Percentiles rank a stretch among this genome's conserved stretches.
Conservation (phyloP, 2,888 invertebrate species). For the Catonia carolina region DNA sequence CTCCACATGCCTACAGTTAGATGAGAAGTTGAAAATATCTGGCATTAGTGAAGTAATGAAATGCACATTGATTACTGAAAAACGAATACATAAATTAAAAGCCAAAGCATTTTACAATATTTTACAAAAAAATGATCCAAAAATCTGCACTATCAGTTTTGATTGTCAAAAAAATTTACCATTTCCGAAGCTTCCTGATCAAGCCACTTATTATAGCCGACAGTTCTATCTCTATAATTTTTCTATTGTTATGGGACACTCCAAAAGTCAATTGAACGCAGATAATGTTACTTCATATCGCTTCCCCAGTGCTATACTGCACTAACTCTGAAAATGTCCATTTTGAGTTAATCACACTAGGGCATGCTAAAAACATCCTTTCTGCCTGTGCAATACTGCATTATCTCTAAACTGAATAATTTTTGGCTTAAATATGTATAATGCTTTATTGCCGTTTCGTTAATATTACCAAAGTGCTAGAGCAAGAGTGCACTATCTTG, state of each 20-base stretch:
- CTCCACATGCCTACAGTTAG: constrained; percentile 15
- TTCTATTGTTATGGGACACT: constrained; percentile 37
- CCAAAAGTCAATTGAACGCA: constrained; percentile 32
- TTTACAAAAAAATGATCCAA: too few species aligned
- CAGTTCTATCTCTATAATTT: constrained; percentile 40
- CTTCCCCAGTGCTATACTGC: too few species aligned
- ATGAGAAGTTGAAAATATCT: constrained; percentile 9
- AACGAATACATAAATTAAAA: constrained; percentile 12
- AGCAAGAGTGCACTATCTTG: too few species aligned
- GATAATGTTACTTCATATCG: constrained; percentile 34
- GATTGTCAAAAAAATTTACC: constrained; percentile 37
- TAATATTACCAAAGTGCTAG: too few species aligned
- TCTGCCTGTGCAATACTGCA: too few species aligned
- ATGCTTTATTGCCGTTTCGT: too few species aligned
- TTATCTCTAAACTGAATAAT: too few species aligned
- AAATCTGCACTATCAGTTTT: too few species aligned
- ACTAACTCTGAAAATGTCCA: too few species aligned
- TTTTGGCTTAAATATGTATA: too few species aligned
- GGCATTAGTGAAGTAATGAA: not conserved
- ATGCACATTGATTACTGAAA: not conserved
- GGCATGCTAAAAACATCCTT: too few species aligned
- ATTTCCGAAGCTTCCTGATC: constrained; percentile 38
- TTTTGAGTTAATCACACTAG: too few species aligned
- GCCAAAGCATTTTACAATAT: constrained; percentile 13
- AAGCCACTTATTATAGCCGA: constrained; percentile 38